phyloP scores from a whole-genome alignment of 2,888 invertebrate genomes.

The Alloscopus bannaensis region DNA sequence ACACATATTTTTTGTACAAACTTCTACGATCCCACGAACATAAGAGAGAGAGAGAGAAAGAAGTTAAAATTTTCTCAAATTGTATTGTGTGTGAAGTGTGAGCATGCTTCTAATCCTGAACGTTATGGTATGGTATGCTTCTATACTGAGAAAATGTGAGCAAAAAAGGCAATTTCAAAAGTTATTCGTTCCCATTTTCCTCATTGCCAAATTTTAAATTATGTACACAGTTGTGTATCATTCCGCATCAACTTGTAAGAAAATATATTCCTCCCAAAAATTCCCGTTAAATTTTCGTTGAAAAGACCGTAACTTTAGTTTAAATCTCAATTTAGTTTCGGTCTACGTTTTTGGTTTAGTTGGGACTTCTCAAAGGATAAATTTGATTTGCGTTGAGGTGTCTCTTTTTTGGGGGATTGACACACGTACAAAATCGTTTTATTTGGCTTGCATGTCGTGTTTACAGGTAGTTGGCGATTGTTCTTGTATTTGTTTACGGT shows the following conservation, averaged over 20 bases:
- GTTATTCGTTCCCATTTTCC: constrained; percentile 46
- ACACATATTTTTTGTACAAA: too few relatives aligned
- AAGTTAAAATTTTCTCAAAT: too few relatives aligned
- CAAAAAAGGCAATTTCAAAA: constrained; percentile 34
- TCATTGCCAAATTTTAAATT: constrained; percentile 46
- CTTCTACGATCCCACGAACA: too few relatives aligned
- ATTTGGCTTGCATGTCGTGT: neutral
- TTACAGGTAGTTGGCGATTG: neutral
- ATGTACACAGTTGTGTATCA: neutral
- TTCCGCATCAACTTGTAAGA: too few relatives aligned
- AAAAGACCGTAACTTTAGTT: constrained; percentile 2
- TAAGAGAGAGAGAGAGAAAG: too few relatives aligned
- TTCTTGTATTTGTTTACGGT: constrained; percentile 14
- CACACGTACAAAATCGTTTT: neutral
- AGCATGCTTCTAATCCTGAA: too few relatives aligned
- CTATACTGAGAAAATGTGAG: constrained; percentile 3
- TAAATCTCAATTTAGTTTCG: constrained; percentile 43
- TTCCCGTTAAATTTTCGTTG: constrained; percentile 36
- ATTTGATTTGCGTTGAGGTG: neutral
- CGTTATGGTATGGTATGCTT: constrained; percentile 8
- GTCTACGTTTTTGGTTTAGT: constrained; percentile 25
- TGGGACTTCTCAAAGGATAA: neutral
- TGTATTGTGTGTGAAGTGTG: too few relatives aligned
- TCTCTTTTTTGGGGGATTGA: constrained; percentile 2
- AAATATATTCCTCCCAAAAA: constrained; percentile 6